phyloP scores from a whole-genome alignment of 2,888 invertebrate species.

The Nephrotoma flavescens region DNA sequence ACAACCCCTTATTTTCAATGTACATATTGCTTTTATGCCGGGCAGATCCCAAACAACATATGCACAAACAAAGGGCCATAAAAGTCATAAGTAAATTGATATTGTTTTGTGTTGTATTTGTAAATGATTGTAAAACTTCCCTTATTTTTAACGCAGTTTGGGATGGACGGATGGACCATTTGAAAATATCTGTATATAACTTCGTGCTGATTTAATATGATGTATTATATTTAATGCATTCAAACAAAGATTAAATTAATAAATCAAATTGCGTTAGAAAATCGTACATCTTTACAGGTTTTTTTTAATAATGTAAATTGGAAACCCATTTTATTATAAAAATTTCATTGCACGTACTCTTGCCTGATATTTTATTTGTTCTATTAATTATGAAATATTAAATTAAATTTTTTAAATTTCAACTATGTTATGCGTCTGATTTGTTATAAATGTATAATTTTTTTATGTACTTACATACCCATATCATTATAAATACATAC shows the following conservation, averaged over 20 bases:
- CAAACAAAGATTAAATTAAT: not conserved
- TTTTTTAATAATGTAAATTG: not conserved
- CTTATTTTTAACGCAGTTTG: not conserved
- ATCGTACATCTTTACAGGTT: not conserved
- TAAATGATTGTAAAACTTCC: not conserved
- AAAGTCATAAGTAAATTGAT: not conserved
- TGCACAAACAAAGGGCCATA: not conserved
- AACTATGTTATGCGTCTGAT: not conserved
- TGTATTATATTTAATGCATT: not conserved
- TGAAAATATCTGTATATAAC: not conserved
- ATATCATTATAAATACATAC: not conserved
- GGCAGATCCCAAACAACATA: not conserved
- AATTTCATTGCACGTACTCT: too few relatives aligned
- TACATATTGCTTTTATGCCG: not conserved
- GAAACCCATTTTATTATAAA: not conserved
- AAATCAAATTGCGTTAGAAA: not conserved
- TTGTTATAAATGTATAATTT: not conserved
- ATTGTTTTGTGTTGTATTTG: not conserved
- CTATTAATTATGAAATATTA: not conserved
- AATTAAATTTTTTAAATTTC: not conserved
- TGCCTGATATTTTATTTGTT: not conserved
- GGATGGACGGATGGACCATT: not conserved
- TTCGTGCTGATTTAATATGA: not conserved
- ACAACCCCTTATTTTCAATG: not conserved
- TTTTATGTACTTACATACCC: not conserved